These are phyloP conservation scores for Bicyclus anynana DNA, from an alignment of 1,140 invertebrate species.

Conservation along the genomic window DNA sequence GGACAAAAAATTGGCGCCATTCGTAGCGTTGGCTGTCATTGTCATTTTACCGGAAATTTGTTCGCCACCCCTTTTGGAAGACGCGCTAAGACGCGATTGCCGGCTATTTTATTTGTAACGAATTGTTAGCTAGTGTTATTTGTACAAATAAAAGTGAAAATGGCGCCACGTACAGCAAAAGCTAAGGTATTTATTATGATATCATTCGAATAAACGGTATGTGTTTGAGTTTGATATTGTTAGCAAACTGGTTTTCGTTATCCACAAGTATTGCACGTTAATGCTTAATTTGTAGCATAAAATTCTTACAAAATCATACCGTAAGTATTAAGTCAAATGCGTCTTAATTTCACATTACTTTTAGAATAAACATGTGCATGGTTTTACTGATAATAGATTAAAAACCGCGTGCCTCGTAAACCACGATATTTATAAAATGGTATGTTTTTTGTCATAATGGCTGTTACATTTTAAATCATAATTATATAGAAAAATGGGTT, in stretches of 20 bases:
- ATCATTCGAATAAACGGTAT: not conserved
- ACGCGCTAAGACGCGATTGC: conserved; percentile 45
- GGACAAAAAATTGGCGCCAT: conserved; percentile 52
- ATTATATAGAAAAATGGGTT: no score
- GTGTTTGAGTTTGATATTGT: conserved; percentile 16
- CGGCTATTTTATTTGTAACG: conserved; percentile 34
- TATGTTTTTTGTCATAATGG: not conserved
- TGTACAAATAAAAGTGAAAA: conserved; percentile 38
- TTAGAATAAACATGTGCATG: not conserved
- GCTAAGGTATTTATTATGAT: conserved; percentile 48
- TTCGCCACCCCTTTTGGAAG: conserved; percentile 44
- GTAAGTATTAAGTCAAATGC: not conserved
- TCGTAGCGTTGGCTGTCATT: conserved; percentile 42
- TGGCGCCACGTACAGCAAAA: conserved; percentile 61
- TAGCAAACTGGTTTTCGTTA: conserved; percentile 41
- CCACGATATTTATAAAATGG: not conserved
- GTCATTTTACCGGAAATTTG: conserved; percentile 64
- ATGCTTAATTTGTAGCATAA: conserved; percentile 4
- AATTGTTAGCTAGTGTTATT: conserved; percentile 37
- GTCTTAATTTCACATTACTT: not conserved
- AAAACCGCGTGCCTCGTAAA: not conserved
- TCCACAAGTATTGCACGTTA: conserved; percentile 16
- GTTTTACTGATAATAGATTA: not conserved
- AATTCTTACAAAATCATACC: conserved; percentile 2
- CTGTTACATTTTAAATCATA: no score